Evolutionary conservation across 2,113 vertebrate genomes (phyloP), one percentile per base, ranked within the genome.

Genomic region (Pituophis catenifer): DNA sequence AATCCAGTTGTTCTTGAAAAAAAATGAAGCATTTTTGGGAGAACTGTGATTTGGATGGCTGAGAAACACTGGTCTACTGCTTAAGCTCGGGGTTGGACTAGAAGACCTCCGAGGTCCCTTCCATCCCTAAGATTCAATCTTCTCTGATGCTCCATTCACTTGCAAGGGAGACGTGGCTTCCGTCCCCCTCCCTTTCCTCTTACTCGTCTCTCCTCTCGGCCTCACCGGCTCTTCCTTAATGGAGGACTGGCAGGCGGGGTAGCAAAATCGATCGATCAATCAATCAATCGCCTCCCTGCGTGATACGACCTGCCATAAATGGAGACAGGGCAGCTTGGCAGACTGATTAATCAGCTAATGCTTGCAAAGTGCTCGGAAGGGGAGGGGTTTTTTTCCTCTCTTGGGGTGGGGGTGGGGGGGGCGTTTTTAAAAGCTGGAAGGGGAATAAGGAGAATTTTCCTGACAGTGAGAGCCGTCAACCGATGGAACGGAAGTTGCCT

Each of bases 181-280:
- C n/a, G 2, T 21, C 5, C 15, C 2, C 23, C 29, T 3, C 0
- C 5, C 13, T 1, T 1, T 5, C 65, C 29, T 0, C 62, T 70
- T 70, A 7, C 65, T 70, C 29, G 1, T 7, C 29, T 70, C 26
- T 29, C 62, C 29, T 1, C 12, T 24, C 1, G 24, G 23, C 58
- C 24, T 2, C 9, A 26, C 26, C 10, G 26, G 3, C 10, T 75
- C n/a, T 33, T 17, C 15, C 65, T 75, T 75, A 75, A 75, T 75
- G 70, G 70, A 38, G n/a, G n/a, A 2, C 15, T 19, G 5, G 6
- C n/a, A 38, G n/a, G 15, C 70, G 6, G n/a, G n/a, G 70, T n/a
- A 38, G n/a, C 15, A 38, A 38, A 38, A 38, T 38, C 38, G 38
- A 38, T 38, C 38, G 38, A 75, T 38, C 6, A 7, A 75, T 75